phyloP scores from a whole-genome alignment of 1,140 invertebrate species.

The Drosophila saltans region DNA sequence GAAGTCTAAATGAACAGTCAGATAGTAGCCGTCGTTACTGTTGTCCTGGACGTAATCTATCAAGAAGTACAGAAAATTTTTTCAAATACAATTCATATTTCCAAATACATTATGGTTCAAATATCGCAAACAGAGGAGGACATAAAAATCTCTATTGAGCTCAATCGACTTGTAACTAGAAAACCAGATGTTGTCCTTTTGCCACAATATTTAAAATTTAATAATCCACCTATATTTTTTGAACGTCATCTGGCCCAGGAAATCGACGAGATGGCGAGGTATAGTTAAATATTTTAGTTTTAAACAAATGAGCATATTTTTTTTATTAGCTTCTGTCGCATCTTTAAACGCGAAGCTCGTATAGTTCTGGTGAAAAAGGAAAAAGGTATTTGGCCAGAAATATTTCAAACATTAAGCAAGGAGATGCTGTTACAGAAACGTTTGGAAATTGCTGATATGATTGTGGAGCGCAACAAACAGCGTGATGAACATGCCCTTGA shows the following conservation, averaged over 20 bases:
- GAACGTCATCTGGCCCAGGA: conserved; percentile 73
- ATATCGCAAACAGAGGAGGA: conserved; percentile 80
- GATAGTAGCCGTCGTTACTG: conserved; percentile 48
- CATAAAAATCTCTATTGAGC: conserved; percentile 79
- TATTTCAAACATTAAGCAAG: conserved; percentile 72
- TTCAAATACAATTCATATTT: conserved; percentile 32
- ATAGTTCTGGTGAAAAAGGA: conserved; percentile 75
- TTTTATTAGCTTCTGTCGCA: conserved; percentile 68
- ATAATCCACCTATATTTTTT: conserved; percentile 81
- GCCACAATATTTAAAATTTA: conserved; percentile 76
- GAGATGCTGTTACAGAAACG: conserved; percentile 70
- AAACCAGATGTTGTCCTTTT: conserved; percentile 78
- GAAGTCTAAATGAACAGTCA: conserved; percentile 56
- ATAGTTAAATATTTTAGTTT: neutral
- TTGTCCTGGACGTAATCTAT: conserved; percentile 23
- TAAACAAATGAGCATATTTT: neutral
- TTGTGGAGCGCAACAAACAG: conserved; percentile 78
- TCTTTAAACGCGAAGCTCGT: conserved; percentile 81
- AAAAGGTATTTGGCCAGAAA: conserved; percentile 76
- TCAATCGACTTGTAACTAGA: conserved; percentile 75
- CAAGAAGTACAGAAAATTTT: conserved; percentile 9
- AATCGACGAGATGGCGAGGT: conserved; percentile 75
- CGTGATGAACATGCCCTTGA: conserved; percentile 71
- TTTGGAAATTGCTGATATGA: conserved; percentile 71
- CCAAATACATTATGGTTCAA: conserved; percentile 70